phyloP scores from a whole-genome alignment of 2,888 invertebrate species.

The Xiphydria camelus region DNA sequence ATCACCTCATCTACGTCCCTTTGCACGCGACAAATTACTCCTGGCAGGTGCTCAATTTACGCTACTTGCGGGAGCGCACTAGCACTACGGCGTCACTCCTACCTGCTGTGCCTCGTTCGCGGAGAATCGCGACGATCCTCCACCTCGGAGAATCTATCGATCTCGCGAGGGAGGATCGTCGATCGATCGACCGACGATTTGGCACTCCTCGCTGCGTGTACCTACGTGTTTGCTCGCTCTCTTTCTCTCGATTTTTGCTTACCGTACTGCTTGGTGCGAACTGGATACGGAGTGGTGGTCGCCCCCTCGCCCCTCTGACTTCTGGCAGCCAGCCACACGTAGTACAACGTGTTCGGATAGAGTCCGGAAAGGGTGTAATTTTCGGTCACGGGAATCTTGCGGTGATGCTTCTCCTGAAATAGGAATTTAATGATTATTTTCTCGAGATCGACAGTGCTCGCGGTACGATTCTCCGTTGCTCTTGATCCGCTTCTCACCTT shows the following conservation, averaged over 20 bases:
- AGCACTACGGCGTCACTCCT: constrained; percentile 48
- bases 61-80: constrained; percentile 53
- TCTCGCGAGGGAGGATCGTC: no score
- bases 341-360: constrained; percentile 95
- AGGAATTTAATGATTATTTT: neutral
- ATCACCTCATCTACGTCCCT: no score
- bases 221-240: constrained; percentile 11
- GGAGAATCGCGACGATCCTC: no score
- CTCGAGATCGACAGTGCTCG: neutral
- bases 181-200: constrained; percentile 14
- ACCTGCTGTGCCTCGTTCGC: constrained; percentile 46
- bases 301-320: constrained; percentile 94
- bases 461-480: neutral
- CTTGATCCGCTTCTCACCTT: constrained; percentile 63
- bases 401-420: constrained; percentile 74
- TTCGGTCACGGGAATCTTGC: constrained; percentile 81
- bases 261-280: constrained; percentile 97
- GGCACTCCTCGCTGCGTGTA: constrained; percentile 55
- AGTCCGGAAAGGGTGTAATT: constrained; percentile 86
- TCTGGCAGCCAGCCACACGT: constrained; percentile 94
- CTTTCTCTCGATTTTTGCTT: constrained; percentile 61
- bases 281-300: constrained; percentile 90
- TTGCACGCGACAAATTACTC: constrained; percentile 9
- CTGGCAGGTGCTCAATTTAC: constrained; percentile 45
- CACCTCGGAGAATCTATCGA: no score